phyloP scores from a whole-genome alignment of 2,113 vertebrate species.

The Sinocyclocheilus anshuiensis region DNA sequence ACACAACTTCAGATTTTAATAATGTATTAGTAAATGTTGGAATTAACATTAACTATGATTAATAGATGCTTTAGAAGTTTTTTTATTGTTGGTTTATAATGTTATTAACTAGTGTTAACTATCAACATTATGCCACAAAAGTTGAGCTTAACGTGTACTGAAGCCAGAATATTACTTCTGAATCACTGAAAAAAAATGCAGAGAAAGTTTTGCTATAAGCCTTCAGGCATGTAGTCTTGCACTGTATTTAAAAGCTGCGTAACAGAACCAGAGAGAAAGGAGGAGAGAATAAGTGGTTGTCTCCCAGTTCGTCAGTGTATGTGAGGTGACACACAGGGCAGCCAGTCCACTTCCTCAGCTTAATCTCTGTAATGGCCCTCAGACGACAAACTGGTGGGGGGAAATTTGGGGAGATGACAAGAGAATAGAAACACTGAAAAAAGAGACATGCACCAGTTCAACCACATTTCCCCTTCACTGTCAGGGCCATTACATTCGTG shows the following conservation, averaged over 20 bases:
- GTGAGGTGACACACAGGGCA: constrained; percentile 84
- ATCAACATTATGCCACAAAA: neutral
- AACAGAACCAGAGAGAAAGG: neutral
- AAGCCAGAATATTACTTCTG: neutral
- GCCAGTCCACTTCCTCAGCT: constrained; percentile 77
- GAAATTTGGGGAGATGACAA: constrained; percentile 67
- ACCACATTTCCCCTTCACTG: constrained; percentile 20
- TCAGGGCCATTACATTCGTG: constrained; percentile 32
- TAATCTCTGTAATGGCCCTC: constrained; percentile 90
- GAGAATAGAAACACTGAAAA: constrained; percentile 46
- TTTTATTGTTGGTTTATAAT: neutral
- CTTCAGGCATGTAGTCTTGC: neutral
- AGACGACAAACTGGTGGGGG: constrained; percentile 75
- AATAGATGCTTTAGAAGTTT: neutral
- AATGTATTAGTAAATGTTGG: no score
- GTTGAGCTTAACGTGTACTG: neutral
- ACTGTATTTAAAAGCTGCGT: neutral
- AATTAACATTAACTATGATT: no score
- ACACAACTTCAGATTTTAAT: no score
- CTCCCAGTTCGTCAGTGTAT: constrained; percentile 77
- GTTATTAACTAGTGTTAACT: neutral
- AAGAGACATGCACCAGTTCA: constrained; percentile 49
- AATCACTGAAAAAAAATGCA: constrained; percentile 4
- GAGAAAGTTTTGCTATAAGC: constrained; percentile 3
- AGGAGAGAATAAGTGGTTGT: constrained; percentile 57